Conservation (phyloP, 1,140 invertebrate genomes). For the Helicorthomorpha holstii region DNA sequence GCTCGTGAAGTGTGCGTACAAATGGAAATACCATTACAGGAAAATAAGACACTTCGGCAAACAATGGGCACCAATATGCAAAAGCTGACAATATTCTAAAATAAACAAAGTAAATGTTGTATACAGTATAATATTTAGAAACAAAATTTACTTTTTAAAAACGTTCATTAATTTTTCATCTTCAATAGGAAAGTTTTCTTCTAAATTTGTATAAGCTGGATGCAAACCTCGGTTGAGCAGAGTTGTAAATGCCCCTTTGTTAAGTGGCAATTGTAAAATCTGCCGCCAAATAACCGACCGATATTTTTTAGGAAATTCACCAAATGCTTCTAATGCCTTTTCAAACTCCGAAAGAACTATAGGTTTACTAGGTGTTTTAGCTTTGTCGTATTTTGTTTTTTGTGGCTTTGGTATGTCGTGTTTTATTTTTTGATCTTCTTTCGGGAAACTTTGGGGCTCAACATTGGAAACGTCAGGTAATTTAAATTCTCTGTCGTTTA, state of each 20-base stretch:
- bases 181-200: neutral
- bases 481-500: neutral
- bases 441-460: neutral
- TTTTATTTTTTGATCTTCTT: neutral
- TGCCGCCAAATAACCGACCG: neutral
- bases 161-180: neutral
- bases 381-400: neutral
- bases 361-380: too few species aligned
- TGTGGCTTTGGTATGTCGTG: neutral
- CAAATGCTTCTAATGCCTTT: neutral
- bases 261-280: neutral
- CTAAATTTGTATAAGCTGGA: neutral
- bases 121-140: neutral
- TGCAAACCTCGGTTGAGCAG: neutral
- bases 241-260: neutral
- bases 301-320: neutral
- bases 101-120: neutral
- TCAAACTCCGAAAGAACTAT: neutral
- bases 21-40: neutral
- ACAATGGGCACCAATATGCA: neutral
- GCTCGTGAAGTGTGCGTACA: neutral
- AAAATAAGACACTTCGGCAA: neutral
- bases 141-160: neutral
- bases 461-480: neutral
- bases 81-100: neutral